A percentile compares a stretch with the other conserved stretches of the same genome.
These are phyloP conservation scores for Copidosoma floridanum DNA, from an alignment of 1,140 invertebrate genomes.

Conservation along the genomic window DNA sequence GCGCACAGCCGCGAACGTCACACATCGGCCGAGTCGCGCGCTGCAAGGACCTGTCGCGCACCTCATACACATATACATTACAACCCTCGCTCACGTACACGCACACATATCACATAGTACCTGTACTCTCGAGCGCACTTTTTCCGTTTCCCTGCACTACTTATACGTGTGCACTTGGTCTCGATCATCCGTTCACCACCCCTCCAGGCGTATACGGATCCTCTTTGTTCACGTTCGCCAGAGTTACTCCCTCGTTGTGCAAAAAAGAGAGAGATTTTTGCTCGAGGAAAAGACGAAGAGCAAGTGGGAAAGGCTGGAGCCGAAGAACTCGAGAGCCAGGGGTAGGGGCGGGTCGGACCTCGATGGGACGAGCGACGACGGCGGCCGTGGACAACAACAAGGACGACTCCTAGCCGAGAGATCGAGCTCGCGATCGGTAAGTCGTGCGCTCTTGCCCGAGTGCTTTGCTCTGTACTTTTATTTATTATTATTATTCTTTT, in stretches of 20 bases:
- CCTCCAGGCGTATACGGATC: too few relatives aligned
- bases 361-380: constrained; percentile 2
- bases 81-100: neutral
- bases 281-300: too few relatives aligned
- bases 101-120: too few relatives aligned
- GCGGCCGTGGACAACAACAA: too few relatives aligned
- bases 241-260: neutral
- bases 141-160: neutral
- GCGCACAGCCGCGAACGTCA: neutral
- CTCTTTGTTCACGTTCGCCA: neutral
- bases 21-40: constrained; percentile 16
- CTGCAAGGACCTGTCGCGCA: neutral
- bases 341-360: too few relatives aligned
- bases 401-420: neutral
- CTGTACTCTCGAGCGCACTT: too few relatives aligned
- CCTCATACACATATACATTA: neutral
- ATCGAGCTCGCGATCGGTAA: constrained; percentile 13
- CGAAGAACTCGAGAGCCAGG: too few relatives aligned
- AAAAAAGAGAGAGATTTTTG: too few relatives aligned
- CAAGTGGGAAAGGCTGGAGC: too few relatives aligned
- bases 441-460: neutral
- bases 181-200: neutral
- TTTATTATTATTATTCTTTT: too few relatives aligned
- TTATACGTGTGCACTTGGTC: too few relatives aligned
- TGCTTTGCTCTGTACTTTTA: too few relatives aligned